Evolutionary conservation across 2,797 vertebrate genomes (phyloP), one percentile per base, ranked within the genome.

Genomic region (Dendrocincla fuliginosa): DNA sequence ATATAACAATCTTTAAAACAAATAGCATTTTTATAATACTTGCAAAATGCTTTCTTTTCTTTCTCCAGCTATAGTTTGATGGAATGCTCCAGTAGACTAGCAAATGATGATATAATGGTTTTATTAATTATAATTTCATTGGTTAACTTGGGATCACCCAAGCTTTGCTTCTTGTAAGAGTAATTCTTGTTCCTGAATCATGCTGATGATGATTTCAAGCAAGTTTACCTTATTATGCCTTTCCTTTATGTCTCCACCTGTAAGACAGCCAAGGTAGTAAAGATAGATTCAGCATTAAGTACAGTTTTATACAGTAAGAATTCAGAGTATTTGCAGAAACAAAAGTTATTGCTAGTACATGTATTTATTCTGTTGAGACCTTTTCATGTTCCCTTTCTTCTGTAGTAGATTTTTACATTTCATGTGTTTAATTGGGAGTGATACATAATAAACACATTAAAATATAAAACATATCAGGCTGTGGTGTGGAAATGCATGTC

Each of bases 271-370:
- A 44, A 53, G 7, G 59, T 79, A 94, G 71, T 78, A 75, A 77
- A 61, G 50, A 41, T 15, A 80, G 77, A 61, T 76, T 88, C 68
- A 82, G 57, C 5, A 23, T 89, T 27, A 77, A 68, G 42, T 83
- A 68, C 33, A 52, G 33, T 87, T 87, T 90, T 55, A 90, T 53
- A 20, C 15, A 27, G 8, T 74, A 35, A 92, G 46, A 93, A 95
- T 96, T 92, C 53, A 82, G 87, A 71, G 53, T 56, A 73, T 95
- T 82, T 91, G 46, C 57, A 95, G 85, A 93, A 95, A 84, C 3
- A n/a, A 57, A 93, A 92, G 41, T 64, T 83, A 78, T 35, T 90
- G 50, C 55, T 19, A 70, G 24, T 53, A 41, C 14, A 17, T 24
- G 6, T 55, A 64, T 84, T 90, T 92, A 59, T 63, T 77, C 57